Evolutionary conservation across 2,888 invertebrate genomes (phyloP), one percentile per base, ranked within the genome.

Genomic region (Scaptomyza polygonia): DNA sequence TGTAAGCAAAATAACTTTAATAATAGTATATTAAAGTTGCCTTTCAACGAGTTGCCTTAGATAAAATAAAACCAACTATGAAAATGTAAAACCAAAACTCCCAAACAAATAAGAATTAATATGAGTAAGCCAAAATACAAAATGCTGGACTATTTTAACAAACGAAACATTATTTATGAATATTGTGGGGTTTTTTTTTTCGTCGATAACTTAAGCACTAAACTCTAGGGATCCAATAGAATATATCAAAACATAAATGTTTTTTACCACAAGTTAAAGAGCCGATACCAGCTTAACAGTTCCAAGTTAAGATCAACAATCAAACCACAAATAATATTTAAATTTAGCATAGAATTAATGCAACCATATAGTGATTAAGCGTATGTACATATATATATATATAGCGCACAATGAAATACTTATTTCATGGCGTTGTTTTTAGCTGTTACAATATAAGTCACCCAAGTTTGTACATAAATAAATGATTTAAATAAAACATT

Each of bases 31-130:
- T 87, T 70, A 87, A 90, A 90, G 89, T 89, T 91, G 91, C 91
- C 91, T 91, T 91, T 86, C 77, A 89, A 90, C 89, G 81, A 87
- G 91, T 89, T 91, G 91, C 91, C 91, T 91, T 91, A 91, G 84
- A 88, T 67, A 30, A 59, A 49, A 34, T 1, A 62, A 42, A 39
- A 55, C 14, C 34, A 65, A 49, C 44, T 14, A 66, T 45, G 16
- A 51, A 59, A 62, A 69, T 61, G 62, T 68, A 72, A 74, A 57
- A 68, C 39, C 51, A 63, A 62, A 78, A 63, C 61, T 58, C n/a
- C n/a, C 51, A 42, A 72, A 62, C 16, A 48, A 56, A 52, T 58
- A 29, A 42, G 11, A 56, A 67, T 40, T 32, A 59, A 18, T 55
- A 62, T 67, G 48, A n/a, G 34, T n/a, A 70, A 59, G 76, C 71